phyloP scores from a whole-genome alignment of 2,113 vertebrate species.

The Galbula dea region DNA sequence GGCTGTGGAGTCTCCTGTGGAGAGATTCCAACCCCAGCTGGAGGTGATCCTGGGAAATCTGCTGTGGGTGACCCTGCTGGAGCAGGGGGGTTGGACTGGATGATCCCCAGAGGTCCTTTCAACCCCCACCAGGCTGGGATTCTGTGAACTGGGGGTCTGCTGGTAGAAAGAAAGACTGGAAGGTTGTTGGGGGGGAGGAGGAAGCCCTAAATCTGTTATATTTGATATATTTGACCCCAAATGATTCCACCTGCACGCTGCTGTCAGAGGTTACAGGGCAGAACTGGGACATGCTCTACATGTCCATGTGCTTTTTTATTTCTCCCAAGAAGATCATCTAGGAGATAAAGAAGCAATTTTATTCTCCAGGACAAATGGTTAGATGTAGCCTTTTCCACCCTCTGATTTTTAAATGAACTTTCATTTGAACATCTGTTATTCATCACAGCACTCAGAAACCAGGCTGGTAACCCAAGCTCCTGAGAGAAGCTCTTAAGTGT shows the following conservation, averaged over 20 bases:
- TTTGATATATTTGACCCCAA: rapidly evolving
- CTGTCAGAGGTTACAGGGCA: neutral
- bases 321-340: neutral
- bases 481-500: neutral
- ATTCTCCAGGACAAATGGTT: neutral
- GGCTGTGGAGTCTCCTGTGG: no score
- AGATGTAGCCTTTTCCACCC: neutral
- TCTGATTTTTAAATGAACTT: neutral
- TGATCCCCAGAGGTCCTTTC: no score
- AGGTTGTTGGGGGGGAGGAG: neutral
- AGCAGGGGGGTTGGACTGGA: no score
- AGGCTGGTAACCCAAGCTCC: neutral
- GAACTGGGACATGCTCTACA: rapidly evolving
- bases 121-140: no score
- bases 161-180: neutral
- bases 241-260: no score
- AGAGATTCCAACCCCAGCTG: no score
- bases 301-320: neutral
- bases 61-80: no score
- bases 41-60: no score
- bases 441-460: neutral
- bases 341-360: neutral
- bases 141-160: no score
- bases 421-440: neutral
- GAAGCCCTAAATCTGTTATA: neutral